phyloP scores from a whole-genome alignment of 2,113 vertebrate genomes.

The Pogona vitticeps region DNA sequence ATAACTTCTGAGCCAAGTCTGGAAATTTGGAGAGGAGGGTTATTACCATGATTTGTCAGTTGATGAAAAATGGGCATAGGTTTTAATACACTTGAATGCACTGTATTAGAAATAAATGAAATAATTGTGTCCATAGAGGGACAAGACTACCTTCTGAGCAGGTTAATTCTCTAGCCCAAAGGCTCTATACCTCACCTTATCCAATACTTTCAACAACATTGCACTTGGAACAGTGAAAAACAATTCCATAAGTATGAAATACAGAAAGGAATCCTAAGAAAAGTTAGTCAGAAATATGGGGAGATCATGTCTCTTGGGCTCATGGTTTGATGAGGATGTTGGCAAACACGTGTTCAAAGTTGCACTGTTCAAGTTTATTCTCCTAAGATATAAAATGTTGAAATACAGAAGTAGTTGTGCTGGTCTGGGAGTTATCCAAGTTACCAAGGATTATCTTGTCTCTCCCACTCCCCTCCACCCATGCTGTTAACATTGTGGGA shows the following conservation, averaged over 20 bases:
- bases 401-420: background rate
- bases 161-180: background rate
- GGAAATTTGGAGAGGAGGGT: background rate
- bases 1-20: background rate
- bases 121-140: background rate
- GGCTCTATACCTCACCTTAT: background rate
- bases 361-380: constrained; percentile 4
- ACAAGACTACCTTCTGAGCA: background rate
- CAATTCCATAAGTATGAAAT: background rate
- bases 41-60: background rate
- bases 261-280: background rate
- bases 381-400: background rate
- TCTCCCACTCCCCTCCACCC: too few relatives aligned
- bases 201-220: background rate
- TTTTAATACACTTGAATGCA: constrained; percentile 4
- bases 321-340: background rate
- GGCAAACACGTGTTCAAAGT: background rate
- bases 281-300: background rate
- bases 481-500: background rate
- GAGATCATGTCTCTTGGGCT: background rate
- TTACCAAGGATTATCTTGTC: background rate
- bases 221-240: background rate
- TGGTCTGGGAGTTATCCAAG: background rate
- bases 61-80: background rate
- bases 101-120: background rate